Base-by-base conservation (phyloP, 2,113 vertebrate species). In the Megatriorchis doriae region DNA sequence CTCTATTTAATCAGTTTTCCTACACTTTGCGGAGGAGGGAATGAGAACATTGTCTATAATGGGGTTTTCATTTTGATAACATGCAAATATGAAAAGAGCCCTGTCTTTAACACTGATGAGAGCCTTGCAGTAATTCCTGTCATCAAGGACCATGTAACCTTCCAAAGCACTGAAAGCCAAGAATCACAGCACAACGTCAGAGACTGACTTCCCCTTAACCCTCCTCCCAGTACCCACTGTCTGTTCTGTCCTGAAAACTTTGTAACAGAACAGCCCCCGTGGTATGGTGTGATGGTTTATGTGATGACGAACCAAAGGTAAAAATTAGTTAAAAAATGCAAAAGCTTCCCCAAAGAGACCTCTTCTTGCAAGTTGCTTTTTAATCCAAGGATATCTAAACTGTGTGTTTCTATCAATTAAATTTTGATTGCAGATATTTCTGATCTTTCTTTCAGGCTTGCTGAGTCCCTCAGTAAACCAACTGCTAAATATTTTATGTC, bases 401-500 rank as follows among this genome's bases (percentile, higher is more conserved):
- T 29, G 43, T 0, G 0, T 63, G 53, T 47, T 80, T 77, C 87
- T 61, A 34, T 75, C 74, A 80, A 34, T 83, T 94, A 67, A 43
- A 77, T 77, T 94, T 73, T 53, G 89, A 36, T 91, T 43, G 74
- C 66, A 10, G 4, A 1, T 65, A 4, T 83, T 89, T 62, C 92
- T 81, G 77, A 70, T 66, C 81, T 73, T 43, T 52, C 55, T 77
- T 32, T 22, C 36, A 7, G 32, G 43, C 72, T 86, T 9, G 3
- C 62, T 15, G 13, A 88, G 53, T 68, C 89, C 89, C 77, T 97
- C 65, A 16, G 1, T 68, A 40, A 94, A 87, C 27, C 62, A 8
- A 34, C 58, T 89, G 63, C 65, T 94, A 45, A 95, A 94, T 94
- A 82, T 93, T 97, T 91, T 32, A 86, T 66, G 13, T 34, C 58